These are phyloP conservation scores for Rhagonycha lutea DNA, from an alignment of 2,888 invertebrate genomes.

Conservation along the genomic window DNA sequence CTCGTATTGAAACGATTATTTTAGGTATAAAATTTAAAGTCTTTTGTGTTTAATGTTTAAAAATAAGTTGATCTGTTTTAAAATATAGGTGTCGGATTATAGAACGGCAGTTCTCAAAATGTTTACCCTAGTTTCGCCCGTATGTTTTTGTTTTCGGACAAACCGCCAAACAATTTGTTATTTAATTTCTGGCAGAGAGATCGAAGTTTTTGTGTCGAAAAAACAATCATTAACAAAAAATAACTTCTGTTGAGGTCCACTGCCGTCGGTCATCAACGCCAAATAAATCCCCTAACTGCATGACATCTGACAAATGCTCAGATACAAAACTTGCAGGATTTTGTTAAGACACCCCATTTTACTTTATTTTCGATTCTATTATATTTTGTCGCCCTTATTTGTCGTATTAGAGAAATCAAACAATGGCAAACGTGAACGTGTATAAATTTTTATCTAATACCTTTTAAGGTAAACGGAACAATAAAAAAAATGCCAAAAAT, in stretches of 20 bases:
- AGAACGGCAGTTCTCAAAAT: background rate
- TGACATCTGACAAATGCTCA: slow-evolving; percentile 26
- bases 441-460: slow-evolving; percentile 3
- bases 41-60: slow-evolving; percentile 12
- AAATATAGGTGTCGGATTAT: background rate
- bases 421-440: slow-evolving; percentile 5
- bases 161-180: background rate
- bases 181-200: background rate
- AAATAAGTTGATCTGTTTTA: slow-evolving; percentile 14
- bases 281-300: slow-evolving; percentile 11
- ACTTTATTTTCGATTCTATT: slow-evolving; percentile 15
- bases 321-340: slow-evolving; percentile 25
- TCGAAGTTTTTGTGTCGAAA: background rate
- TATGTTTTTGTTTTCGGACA: background rate
- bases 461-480: background rate
- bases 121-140: background rate
- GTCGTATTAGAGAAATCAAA: slow-evolving; percentile 1
- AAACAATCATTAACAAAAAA: background rate
- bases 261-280: slow-evolving; percentile 4
- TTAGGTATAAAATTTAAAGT: slow-evolving; percentile 15
- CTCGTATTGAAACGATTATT: slow-evolving; percentile 13
- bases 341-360: slow-evolving; percentile 16
- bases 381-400: slow-evolving; percentile 17
- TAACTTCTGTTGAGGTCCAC: slow-evolving; percentile 6
- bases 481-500: background rate